Evolutionary conservation across 2,113 vertebrate genomes (phyloP).

Genomic region (Lamprologus tigripictilis): DNA sequence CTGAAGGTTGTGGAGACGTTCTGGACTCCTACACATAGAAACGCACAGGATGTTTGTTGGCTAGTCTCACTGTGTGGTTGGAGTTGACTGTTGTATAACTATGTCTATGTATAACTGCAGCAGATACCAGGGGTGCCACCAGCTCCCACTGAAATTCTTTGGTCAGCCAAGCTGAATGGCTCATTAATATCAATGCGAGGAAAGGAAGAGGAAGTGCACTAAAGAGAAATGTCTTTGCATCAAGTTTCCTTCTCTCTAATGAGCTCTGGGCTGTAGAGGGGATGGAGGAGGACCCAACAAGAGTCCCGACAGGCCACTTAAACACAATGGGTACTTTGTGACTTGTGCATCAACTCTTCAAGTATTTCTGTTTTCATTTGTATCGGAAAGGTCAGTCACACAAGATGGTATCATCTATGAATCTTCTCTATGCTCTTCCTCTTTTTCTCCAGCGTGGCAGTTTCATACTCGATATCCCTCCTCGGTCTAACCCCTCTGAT

Average conservation of each 20-base stretch:
- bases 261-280: background rate
- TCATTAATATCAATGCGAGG: background rate
- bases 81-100: background rate
- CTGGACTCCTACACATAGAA: conserved; percentile 33
- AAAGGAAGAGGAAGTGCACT: background rate
- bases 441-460: background rate
- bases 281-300: background rate
- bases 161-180: background rate
- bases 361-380: background rate
- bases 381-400: background rate
- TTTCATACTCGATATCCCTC: background rate
- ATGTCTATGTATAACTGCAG: background rate
- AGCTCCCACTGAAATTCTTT: background rate
- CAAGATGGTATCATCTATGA: background rate
- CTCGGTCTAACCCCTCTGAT: background rate
- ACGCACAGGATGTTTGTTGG: background rate
- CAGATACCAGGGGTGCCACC: background rate
- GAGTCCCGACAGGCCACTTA: background rate
- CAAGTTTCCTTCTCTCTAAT: background rate
- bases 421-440: background rate
- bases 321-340: background rate
- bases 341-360: background rate
- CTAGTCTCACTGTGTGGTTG: background rate
- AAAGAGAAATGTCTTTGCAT: background rate
- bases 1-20: conserved; percentile 18